These are phyloP conservation scores for Toxotes lorentzi DNA, from an alignment of 2,797 vertebrate genomes.

Conservation along the genomic window DNA sequence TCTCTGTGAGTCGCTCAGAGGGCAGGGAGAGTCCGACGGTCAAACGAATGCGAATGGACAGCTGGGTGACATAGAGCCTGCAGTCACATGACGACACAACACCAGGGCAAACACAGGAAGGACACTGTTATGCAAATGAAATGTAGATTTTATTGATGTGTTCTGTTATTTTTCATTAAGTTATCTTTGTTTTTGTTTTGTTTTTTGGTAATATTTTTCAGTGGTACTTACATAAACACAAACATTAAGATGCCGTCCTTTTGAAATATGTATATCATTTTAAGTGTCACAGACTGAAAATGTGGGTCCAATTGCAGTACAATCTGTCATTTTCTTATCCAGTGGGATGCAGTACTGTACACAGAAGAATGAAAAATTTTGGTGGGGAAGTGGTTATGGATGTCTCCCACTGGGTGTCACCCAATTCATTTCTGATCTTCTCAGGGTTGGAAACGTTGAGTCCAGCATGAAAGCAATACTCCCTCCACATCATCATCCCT, in stretches of 20 bases:
- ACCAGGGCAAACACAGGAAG: constrained; percentile 55
- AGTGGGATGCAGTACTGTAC: constrained; percentile 58
- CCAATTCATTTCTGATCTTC: constrained; percentile 63
- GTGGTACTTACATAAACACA: constrained; percentile 2
- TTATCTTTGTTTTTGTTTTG: constrained; percentile 58
- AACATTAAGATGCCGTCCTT: constrained; percentile 3
- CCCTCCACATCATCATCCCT: constrained; percentile 34
- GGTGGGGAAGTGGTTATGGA: constrained; percentile 20
- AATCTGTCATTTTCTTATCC: constrained; percentile 35
- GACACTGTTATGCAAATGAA: constrained; percentile 68
- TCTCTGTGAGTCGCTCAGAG: constrained; percentile 82
- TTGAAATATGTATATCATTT: constrained; percentile 5
- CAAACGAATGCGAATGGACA: constrained; percentile 95
- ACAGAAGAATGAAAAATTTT: constrained; percentile 60
- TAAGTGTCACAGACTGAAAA: constrained; percentile 44
- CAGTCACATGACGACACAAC: constrained; percentile 15
- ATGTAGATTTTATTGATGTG: constrained; percentile 50
- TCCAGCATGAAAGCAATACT: constrained; percentile 72
- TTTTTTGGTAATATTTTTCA: constrained; percentile 21
- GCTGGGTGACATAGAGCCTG: constrained; percentile 92
- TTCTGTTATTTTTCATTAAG: constrained; percentile 62
- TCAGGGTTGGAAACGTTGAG: constrained; percentile 72
- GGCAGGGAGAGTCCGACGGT: constrained; percentile 89
- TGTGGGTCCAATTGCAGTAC: constrained; percentile 53
- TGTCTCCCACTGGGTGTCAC: constrained; percentile 46